Conservation (phyloP, 2,888 invertebrate species). For the Rosalia funebris region DNA sequence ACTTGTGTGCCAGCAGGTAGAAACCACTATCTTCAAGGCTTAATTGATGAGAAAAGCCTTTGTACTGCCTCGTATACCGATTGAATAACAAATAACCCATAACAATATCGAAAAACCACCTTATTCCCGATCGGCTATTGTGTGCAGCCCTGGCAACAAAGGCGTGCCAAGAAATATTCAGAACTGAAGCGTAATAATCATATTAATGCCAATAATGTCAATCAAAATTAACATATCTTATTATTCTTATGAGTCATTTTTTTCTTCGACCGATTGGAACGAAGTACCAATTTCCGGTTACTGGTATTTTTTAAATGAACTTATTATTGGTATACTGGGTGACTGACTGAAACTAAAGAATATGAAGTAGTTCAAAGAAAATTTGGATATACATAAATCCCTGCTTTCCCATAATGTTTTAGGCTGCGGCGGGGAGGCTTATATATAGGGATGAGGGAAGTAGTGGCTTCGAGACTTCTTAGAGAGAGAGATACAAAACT, state of each 20-base stretch:
- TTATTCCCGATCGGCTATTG: conserved; percentile 25
- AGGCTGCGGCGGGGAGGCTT: too few relatives aligned
- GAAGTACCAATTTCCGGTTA: too few relatives aligned
- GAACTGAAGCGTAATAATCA: conserved; percentile 36
- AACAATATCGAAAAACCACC: conserved; percentile 37
- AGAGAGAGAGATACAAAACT: too few relatives aligned
- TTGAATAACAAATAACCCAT: conserved; percentile 42
- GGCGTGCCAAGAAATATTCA: conserved; percentile 26
- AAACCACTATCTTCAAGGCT: conserved; percentile 49
- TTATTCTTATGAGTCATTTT: conserved; percentile 6
- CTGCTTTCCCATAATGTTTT: too few relatives aligned
- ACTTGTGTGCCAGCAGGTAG: conserved; percentile 60
- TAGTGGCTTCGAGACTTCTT: too few relatives aligned
- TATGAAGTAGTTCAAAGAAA: too few relatives aligned
- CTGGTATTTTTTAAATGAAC: too few relatives aligned
- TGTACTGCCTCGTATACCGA: conserved; percentile 41
- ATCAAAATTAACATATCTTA: conserved; percentile 35
- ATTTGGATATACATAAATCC: too few relatives aligned
- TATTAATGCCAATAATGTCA: conserved; percentile 37
- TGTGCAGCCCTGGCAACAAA: conserved; percentile 25
- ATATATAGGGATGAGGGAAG: too few relatives aligned
- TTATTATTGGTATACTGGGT: too few relatives aligned
- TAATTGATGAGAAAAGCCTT: conserved; percentile 54
- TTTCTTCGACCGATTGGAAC: too few relatives aligned
- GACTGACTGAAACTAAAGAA: too few relatives aligned